Percentiles rank a stretch among this genome's conserved stretches.
phyloP scores from a whole-genome alignment of 2,113 vertebrate genomes.

The Eublepharis macularius region DNA sequence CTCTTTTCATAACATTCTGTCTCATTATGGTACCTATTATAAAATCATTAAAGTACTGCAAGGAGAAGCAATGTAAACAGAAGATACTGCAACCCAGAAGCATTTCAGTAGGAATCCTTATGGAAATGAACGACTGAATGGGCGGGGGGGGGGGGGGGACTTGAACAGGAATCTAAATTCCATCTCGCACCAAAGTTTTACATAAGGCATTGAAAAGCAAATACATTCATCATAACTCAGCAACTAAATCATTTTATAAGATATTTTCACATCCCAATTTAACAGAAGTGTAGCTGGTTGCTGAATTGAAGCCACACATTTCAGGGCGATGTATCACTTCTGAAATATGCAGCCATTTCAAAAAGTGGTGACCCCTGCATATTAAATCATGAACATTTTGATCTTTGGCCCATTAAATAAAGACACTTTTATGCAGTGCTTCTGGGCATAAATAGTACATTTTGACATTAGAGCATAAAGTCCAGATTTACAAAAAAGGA shows the following conservation, averaged over 20 bases:
- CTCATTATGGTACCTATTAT: conserved; percentile 42
- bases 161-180: conserved; percentile 45
- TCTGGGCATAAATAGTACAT: conserved; percentile 41
- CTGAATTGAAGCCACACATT: conserved; percentile 54
- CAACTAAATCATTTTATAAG: conserved; percentile 41
- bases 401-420: conserved; percentile 65
- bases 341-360: conserved; percentile 63
- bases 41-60: conserved; percentile 41
- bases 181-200: conserved; percentile 27
- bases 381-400: conserved; percentile 67
- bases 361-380: conserved; percentile 55
- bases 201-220: conserved; percentile 31
- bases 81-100: conserved; percentile 27
- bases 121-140: conserved; percentile 51
- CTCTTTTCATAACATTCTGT: conserved; percentile 14
- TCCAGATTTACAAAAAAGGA: conserved; percentile 23
- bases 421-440: conserved; percentile 57
- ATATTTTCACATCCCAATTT: conserved; percentile 36
- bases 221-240: conserved; percentile 40
- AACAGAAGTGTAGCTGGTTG: conserved; percentile 47
- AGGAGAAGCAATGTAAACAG: conserved; percentile 20
- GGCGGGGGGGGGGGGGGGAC: conserved; percentile 49
- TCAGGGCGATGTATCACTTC: conserved; percentile 55
- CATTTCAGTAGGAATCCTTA: conserved; percentile 21
- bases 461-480: conserved; percentile 16